Conservation (phyloP, 2,797 vertebrate species). For the Tiaroga cobitis region DNA sequence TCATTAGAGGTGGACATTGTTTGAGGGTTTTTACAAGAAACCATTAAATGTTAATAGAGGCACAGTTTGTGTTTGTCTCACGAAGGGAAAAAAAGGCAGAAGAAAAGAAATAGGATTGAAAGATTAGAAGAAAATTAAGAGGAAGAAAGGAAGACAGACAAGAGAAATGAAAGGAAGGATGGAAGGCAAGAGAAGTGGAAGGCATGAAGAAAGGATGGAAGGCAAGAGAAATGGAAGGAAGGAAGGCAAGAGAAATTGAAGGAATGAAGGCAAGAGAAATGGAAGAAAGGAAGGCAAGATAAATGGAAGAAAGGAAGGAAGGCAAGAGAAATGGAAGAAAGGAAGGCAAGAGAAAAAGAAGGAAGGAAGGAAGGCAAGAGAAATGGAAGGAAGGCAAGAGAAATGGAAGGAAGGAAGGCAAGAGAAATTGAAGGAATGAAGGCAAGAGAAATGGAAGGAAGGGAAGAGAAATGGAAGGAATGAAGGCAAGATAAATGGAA, state of each 20-base stretch:
- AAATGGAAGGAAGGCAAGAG: too few relatives aligned
- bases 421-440: too few relatives aligned
- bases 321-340: too few relatives aligned
- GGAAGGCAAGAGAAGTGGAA: background rate
- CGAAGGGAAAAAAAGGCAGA: background rate
- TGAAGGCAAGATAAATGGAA: too few relatives aligned
- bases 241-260: too few relatives aligned
- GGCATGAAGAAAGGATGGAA: background rate
- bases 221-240: background rate
- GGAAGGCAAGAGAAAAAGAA: too few relatives aligned
- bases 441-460: too few relatives aligned
- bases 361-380: too few relatives aligned
- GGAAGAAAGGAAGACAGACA: background rate
- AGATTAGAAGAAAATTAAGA: background rate
- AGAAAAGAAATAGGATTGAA: background rate
- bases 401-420: too few relatives aligned
- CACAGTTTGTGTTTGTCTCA: conserved; percentile 39
- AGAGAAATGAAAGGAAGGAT: background rate
- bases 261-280: background rate
- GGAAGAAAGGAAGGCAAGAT: too few relatives aligned
- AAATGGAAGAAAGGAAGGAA: too few relatives aligned
- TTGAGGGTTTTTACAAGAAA: conserved; percentile 60
- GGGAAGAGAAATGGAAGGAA: too few relatives aligned
- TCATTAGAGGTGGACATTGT: conserved; percentile 67
- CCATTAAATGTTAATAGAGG: conserved; percentile 77